Evolutionary conservation across 1,140 invertebrate species (phyloP), one percentile per base, ranked within the genome.

Genomic region (Heliconius eleuchia): DNA sequence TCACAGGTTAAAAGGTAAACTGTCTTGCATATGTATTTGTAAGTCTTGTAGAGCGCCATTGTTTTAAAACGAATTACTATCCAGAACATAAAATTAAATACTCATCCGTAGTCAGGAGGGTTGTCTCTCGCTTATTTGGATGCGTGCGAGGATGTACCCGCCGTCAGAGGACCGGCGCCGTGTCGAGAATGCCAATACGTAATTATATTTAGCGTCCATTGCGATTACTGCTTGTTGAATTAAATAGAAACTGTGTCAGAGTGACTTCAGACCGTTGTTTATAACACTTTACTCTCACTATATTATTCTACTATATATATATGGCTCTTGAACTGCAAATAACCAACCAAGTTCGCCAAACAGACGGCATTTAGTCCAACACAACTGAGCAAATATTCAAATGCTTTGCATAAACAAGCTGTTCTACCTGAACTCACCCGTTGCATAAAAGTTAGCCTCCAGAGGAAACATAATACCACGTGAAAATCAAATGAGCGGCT

Each of bases 161-260:
- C 86, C 86, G 89, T 86, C 88, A 86, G 81, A 86, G 85, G 87
- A 80, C 79, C 84, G 85, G 80, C 85, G 86, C 78, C 84, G 86
- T 85, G 87, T 57, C 74, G 75, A 76, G 91, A 89, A 92, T 94
- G 88, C 85, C 88, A 94, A 94, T 89, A 83, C 73, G 80, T 88
- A 89, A 92, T 92, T 94, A 93, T 93, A 92, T 91, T 90, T 93
- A 92, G 89, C 86, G 82, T 88, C 85, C 79, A 86, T 84, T 86
- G 86, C 89, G 87, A 88, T 90, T 87, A 88, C 85, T 85, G 84
- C 84, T 87, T 84, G 83, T 83, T 84, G 85, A 87, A 90, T 89
- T 85, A 86, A 88, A 87, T 84, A 86, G 84, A 87, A 91, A 89
- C 86, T 91, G 82, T 91, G 88, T 88, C 90, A 92, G 80, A 83